Conservation (phyloP, 2,797 vertebrate genomes). For the Rhinogobio ventralis region DNA sequence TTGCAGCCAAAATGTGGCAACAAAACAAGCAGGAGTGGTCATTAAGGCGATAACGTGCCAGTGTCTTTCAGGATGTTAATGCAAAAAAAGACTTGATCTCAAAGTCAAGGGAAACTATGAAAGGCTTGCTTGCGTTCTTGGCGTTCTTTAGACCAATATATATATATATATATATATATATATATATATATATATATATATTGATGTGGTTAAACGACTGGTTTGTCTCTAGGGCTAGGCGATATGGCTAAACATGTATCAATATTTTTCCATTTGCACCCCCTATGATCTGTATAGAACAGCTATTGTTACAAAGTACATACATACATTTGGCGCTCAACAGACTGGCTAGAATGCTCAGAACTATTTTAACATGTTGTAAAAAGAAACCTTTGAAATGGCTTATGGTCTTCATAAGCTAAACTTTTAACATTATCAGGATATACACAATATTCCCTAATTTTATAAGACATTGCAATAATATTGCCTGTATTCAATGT, state of each 20-base stretch:
- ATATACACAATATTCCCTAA: not conserved
- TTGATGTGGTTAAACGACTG: not conserved
- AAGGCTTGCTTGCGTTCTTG: not conserved
- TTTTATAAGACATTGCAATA: not conserved
- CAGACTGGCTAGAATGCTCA: not conserved
- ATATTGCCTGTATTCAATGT: not conserved
- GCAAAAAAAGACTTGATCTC: slow-evolving; percentile 34
- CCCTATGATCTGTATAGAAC: too few relatives aligned
- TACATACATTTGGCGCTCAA: not conserved
- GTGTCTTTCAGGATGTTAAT: slow-evolving; percentile 19
- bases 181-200: too few relatives aligned
- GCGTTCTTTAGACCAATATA: not conserved
- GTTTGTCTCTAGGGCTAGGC: slow-evolving; percentile 4
- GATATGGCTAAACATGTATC: not conserved
- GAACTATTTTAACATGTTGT: not conserved
- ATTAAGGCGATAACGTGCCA: slow-evolving; percentile 18
- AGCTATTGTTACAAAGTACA: not conserved
- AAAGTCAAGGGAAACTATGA: not conserved
- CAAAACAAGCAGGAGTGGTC: not conserved
- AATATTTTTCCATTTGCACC: not conserved
- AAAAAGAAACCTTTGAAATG: not conserved
- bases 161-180: too few relatives aligned
- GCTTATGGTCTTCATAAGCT: not conserved
- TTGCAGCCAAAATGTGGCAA: not conserved
- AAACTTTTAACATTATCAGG: not conserved